phyloP scores from a whole-genome alignment of 2,888 invertebrate species.

The Erpobdella octoculata region DNA sequence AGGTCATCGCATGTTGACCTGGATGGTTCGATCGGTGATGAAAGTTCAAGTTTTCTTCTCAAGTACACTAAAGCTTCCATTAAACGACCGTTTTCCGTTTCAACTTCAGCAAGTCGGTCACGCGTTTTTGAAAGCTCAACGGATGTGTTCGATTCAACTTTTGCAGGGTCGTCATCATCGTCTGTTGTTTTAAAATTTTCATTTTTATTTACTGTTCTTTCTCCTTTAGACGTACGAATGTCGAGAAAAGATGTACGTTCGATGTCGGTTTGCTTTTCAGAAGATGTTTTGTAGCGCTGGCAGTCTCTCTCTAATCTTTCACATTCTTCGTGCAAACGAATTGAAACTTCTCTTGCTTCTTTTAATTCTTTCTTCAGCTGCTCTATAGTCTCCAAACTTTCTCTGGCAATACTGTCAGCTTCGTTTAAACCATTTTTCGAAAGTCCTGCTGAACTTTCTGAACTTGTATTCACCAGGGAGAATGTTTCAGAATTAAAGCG shows the following conservation, averaged over 20 bases:
- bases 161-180: too few species aligned
- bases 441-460: neutral
- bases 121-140: neutral
- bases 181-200: too few species aligned
- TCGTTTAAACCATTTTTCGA: neutral
- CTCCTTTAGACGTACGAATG: neutral
- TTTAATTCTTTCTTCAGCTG: slow-evolving; percentile 23
- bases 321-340: slow-evolving; percentile 27
- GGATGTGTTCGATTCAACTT: slow-evolving; percentile 1
- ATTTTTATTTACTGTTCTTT: neutral
- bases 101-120: neutral
- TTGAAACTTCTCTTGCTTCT: slow-evolving; percentile 27
- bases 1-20: neutral
- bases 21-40: neutral
- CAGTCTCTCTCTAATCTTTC: slow-evolving; percentile 16
- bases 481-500: too few species aligned
- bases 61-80: slow-evolving; percentile 22
- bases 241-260: neutral
- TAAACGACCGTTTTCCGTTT: slow-evolving; percentile 7
- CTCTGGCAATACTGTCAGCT: neutral
- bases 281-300: neutral
- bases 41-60: slow-evolving; percentile 24
- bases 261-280: neutral
- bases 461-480: neutral
- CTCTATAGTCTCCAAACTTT: neutral